Conservation (phyloP, 92 coral and sea anemone genomes). For the Meandrina meandrites region DNA sequence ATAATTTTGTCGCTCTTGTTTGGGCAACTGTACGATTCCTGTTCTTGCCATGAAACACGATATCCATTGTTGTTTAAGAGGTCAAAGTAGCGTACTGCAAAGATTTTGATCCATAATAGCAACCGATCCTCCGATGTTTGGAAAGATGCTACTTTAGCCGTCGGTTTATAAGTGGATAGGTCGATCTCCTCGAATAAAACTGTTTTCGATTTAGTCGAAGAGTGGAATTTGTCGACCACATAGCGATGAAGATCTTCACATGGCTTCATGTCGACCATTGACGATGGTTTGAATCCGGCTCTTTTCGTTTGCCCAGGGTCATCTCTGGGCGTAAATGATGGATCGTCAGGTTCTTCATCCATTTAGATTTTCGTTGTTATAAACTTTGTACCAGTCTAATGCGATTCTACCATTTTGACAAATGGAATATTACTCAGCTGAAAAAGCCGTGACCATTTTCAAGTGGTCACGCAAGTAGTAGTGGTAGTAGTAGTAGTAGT, state of each 20-base stretch:
- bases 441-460: too few species aligned
- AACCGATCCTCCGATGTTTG: neutral
- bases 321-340: neutral
- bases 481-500: too few species aligned
- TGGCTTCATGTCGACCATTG: conserved; percentile 2
- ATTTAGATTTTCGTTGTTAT: too few species aligned
- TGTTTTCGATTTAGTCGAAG: neutral
- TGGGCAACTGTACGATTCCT: neutral
- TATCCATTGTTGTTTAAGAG: neutral
- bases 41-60: neutral
- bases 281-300: neutral
- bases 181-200: neutral
- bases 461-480: too few species aligned
- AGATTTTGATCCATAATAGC: neutral
- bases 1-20: neutral
- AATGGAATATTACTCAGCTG: too few species aligned
- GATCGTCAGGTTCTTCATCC: too few species aligned
- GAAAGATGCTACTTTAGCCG: neutral
- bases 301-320: neutral
- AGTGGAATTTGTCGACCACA: too few species aligned
- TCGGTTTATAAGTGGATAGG: neutral
- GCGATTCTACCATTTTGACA: too few species aligned
- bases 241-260: conserved; percentile 4
- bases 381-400: too few species aligned
- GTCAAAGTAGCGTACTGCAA: neutral